These are phyloP conservation scores for Trichacis sp. DNA, from an alignment of 2,888 invertebrate species.

Conservation along the genomic window DNA sequence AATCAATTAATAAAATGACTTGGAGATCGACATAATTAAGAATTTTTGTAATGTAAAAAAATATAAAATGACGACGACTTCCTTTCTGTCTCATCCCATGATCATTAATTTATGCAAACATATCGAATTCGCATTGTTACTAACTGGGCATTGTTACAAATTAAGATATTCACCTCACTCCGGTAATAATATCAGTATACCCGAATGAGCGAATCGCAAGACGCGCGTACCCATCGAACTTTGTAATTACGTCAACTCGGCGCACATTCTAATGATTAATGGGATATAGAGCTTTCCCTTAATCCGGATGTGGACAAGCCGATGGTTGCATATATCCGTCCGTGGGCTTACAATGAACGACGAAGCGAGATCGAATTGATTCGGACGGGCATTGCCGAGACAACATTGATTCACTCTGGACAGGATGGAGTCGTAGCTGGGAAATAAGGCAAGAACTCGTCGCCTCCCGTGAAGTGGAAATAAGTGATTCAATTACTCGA, in stretches of 20 bases:
- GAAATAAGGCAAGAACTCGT: slow-evolving; percentile 3
- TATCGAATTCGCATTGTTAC: too few relatives aligned
- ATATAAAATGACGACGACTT: too few relatives aligned
- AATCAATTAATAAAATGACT: too few relatives aligned
- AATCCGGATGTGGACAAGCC: slow-evolving; percentile 1
- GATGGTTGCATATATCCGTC: slow-evolving; percentile 30
- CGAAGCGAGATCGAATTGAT: slow-evolving; percentile 17
- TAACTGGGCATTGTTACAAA: too few relatives aligned
- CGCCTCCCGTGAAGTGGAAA: not conserved
- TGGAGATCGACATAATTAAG: too few relatives aligned
- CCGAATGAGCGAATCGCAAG: too few relatives aligned
- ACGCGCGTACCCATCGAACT: slow-evolving; percentile 5
- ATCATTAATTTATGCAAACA: too few relatives aligned
- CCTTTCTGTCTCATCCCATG: too few relatives aligned
- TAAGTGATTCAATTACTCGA: slow-evolving; percentile 17
- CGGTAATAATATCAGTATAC: too few relatives aligned
- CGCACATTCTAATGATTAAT: slow-evolving; percentile 14
- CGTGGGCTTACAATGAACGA: slow-evolving; percentile 24
- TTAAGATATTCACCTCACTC: too few relatives aligned
- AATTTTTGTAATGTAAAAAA: too few relatives aligned
- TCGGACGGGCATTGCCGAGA: slow-evolving; percentile 17
- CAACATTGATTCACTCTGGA: slow-evolving; percentile 26
- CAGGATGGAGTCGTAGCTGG: slow-evolving; percentile 17
- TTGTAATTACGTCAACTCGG: slow-evolving; percentile 17
- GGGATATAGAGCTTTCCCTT: slow-evolving; percentile 10